These are phyloP conservation scores for Sciurus vulgaris DNA, from an alignment of 2,797 vertebrate species.

Conservation along the genomic window DNA sequence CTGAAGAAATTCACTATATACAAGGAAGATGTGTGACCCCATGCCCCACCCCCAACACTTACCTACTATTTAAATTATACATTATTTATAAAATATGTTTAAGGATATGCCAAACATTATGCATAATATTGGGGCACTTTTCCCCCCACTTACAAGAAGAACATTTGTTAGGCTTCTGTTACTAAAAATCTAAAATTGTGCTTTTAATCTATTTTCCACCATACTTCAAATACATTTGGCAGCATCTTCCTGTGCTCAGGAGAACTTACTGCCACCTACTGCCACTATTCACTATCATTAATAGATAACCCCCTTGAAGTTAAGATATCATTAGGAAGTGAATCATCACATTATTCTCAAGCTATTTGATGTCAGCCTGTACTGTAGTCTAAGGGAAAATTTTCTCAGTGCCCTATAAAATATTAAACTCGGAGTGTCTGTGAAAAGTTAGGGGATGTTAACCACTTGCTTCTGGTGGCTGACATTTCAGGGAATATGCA, in stretches of 20 bases:
- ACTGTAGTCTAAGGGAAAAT: background rate
- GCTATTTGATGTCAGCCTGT: background rate
- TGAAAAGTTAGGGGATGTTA: background rate
- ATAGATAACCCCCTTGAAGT: constrained; percentile 20
- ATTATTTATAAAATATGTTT: constrained; percentile 13
- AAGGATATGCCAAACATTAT: constrained; percentile 21
- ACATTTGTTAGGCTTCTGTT: constrained; percentile 66
- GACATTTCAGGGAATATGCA: background rate
- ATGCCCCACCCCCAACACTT: background rate
- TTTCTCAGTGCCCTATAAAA: constrained; percentile 29
- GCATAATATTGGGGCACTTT: background rate
- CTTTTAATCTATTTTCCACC: constrained; percentile 32
- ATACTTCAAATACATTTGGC: constrained; percentile 3
- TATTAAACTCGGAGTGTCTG: background rate
- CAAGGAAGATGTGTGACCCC: background rate
- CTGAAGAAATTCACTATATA: background rate
- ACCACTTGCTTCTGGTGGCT: background rate
- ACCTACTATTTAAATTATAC: background rate
- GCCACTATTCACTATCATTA: background rate
- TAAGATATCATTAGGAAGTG: background rate
- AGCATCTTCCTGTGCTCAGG: background rate
- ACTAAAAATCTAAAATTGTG: constrained; percentile 50
- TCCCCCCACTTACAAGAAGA: constrained; percentile 17
- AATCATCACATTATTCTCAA: background rate
- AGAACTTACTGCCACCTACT: constrained; percentile 2